A percentile compares a stretch with the other conserved stretches of the same genome.
phyloP scores from a whole-genome alignment of 2,888 invertebrate genomes.

The Drosophila acutilabella region DNA sequence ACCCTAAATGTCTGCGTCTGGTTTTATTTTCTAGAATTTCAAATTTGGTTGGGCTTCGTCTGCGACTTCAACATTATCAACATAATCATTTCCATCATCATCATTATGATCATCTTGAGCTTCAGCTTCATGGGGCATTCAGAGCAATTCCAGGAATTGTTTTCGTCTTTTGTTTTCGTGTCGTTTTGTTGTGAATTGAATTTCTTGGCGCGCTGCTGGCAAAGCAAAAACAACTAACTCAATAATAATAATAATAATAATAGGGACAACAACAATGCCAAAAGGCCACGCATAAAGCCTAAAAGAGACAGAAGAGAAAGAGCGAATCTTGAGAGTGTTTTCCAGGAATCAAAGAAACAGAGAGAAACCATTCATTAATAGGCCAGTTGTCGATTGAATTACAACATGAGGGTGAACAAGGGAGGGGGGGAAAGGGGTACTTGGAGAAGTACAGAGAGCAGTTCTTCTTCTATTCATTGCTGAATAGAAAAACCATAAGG shows the following conservation, averaged over 20 bases:
- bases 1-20: constrained; percentile 12
- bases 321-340: constrained; percentile 13
- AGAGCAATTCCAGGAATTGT: constrained; percentile 70
- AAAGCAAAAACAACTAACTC: constrained; percentile 42
- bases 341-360: constrained; percentile 50
- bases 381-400: constrained; percentile 65
- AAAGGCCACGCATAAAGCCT: constrained; percentile 54
- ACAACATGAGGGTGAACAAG: constrained; percentile 30
- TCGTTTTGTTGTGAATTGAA: constrained; percentile 61
- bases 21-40: constrained; percentile 11
- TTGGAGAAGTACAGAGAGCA: neutral
- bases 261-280: constrained; percentile 41
- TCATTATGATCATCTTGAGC: neutral
- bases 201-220: constrained; percentile 64
- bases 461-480: neutral
- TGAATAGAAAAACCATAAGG: constrained; percentile 18
- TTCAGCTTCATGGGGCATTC: constrained; percentile 22
- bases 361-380: constrained; percentile 62
- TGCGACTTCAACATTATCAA: constrained; percentile 5
- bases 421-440: neutral
- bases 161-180: constrained; percentile 66
- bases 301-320: neutral
- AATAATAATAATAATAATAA: constrained; percentile 35
- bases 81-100: neutral
- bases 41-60: constrained; percentile 24